phyloP scores from a whole-genome alignment of 1,140 invertebrate species.

The Macrobrachium nipponense region DNA sequence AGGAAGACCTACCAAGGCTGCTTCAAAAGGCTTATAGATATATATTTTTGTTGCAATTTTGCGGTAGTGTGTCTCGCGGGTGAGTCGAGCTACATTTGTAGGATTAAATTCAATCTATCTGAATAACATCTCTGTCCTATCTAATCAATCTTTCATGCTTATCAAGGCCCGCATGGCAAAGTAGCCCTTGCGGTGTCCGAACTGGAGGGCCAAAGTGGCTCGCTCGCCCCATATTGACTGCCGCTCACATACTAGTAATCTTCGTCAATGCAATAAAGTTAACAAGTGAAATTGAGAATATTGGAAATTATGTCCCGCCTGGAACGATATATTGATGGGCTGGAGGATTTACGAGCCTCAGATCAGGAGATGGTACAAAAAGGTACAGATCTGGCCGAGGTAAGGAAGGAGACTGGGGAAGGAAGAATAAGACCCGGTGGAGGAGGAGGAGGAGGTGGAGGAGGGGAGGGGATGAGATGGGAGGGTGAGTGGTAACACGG shows the following conservation, averaged over 20 bases:
- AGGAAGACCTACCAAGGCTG: not conserved
- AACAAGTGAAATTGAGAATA: conserved; percentile 65
- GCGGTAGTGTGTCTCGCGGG: conserved; percentile 44
- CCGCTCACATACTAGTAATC: conserved; percentile 57
- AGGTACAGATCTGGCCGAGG: conserved; percentile 38
- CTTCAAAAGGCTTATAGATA: conserved; percentile 53
- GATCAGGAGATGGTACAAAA: conserved; percentile 61
- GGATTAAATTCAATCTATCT: conserved; percentile 65
- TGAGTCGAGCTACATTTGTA: conserved; percentile 62
- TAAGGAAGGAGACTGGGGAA: not conserved
- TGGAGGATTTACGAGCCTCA: conserved; percentile 61
- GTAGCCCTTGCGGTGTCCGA: conserved; percentile 1
- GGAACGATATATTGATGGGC: conserved; percentile 63
- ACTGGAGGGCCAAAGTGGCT: conserved; percentile 20
- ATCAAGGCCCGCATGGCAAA: conserved; percentile 16
- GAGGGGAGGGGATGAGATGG: too few relatives aligned
- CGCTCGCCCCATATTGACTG: conserved; percentile 44
- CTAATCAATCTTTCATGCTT: conserved; percentile 65
- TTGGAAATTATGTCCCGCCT: conserved; percentile 64
- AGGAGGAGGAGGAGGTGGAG: not conserved
- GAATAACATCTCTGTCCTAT: conserved; percentile 65
- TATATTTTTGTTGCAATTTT: conserved; percentile 61
- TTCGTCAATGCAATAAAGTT: conserved; percentile 65
- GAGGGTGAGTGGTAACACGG: not conserved
- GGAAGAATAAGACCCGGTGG: not conserved